Evolutionary conservation across 2,888 invertebrate species (phyloP).

Genomic region (Melipona bicolor): DNA sequence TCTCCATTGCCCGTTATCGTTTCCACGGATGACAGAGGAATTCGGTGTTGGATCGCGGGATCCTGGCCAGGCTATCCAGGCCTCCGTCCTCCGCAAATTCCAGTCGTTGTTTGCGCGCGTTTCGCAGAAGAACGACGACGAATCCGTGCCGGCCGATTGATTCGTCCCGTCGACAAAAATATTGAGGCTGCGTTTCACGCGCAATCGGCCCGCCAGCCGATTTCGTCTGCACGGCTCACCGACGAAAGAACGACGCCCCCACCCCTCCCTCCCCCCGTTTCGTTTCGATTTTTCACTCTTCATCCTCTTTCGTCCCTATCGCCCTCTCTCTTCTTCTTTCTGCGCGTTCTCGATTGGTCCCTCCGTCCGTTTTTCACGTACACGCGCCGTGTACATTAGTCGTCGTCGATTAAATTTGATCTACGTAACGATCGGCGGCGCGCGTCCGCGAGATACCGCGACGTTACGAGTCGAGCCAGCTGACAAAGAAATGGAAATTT

Average conservation of each 20-base stretch:
- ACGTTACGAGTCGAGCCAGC: neutral
- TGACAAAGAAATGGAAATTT: conserved; percentile 48
- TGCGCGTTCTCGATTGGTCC: neutral
- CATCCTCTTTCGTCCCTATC: too few relatives aligned
- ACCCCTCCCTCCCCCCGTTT: neutral
- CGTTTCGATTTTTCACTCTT: neutral
- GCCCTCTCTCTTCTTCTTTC: too few relatives aligned
- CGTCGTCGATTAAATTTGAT: conserved; percentile 46
- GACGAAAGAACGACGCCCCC: conserved; percentile 22
- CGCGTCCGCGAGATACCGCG: conserved; percentile 8
- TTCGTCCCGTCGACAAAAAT: conserved; percentile 40
- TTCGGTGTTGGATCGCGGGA: conserved; percentile 7
- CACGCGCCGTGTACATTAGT: too few relatives aligned
- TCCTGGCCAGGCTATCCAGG: neutral
- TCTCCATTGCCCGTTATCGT: conserved; percentile 1
- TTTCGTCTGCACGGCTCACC: conserved; percentile 22
- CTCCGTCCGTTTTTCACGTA: neutral
- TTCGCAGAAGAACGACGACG: conserved; percentile 37
- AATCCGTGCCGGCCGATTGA: conserved; percentile 37
- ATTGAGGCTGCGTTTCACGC: conserved; percentile 42
- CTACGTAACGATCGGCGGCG: conserved; percentile 27
- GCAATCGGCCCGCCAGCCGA: conserved; percentile 38
- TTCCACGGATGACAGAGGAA: conserved; percentile 17
- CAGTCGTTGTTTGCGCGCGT: conserved; percentile 28
- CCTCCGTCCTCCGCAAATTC: conserved; percentile 19